These are phyloP conservation scores for Phyllotreta cruciferae DNA, from an alignment of 2,888 invertebrate genomes.

Conservation along the genomic window DNA sequence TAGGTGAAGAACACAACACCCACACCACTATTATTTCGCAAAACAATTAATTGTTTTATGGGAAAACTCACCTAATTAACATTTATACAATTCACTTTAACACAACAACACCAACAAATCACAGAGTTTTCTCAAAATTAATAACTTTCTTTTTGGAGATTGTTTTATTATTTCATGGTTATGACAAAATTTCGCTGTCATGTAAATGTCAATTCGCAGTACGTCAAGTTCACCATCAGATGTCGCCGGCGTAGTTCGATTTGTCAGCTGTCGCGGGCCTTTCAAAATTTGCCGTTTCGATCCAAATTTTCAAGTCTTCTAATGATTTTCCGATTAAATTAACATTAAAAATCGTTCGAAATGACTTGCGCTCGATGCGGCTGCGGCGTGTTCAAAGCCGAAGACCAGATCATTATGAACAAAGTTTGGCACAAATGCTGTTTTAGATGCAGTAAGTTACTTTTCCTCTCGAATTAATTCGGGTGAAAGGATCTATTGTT, in stretches of 20 bases:
- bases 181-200: slow-evolving; percentile 49
- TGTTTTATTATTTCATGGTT: slow-evolving; percentile 52
- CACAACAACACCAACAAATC: slow-evolving; percentile 41
- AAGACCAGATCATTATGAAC: slow-evolving; percentile 49
- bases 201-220: not conserved
- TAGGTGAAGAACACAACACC: slow-evolving; percentile 44
- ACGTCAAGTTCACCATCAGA: slow-evolving; percentile 38
- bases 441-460: slow-evolving; percentile 50
- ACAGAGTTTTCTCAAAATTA: slow-evolving; percentile 43
- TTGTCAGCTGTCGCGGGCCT: slow-evolving; percentile 33
- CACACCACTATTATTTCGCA: slow-evolving; percentile 37
- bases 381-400: slow-evolving; percentile 45
- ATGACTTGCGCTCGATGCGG: slow-evolving; percentile 50
- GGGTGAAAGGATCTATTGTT: slow-evolving; percentile 13
- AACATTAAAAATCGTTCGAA: slow-evolving; percentile 4
- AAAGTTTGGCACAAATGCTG: slow-evolving; percentile 52
- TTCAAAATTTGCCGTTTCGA: slow-evolving; percentile 29
- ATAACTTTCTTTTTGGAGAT: slow-evolving; percentile 43
- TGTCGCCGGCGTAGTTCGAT: slow-evolving; percentile 32
- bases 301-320: slow-evolving; percentile 34
- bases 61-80: slow-evolving; percentile 39
- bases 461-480: slow-evolving; percentile 1
- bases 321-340: slow-evolving; percentile 17
- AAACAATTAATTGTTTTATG: slow-evolving; percentile 22
- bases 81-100: slow-evolving; percentile 37